A percentile compares a stretch with the other conserved stretches of the same genome.
Conservation (phyloP, 2,888 invertebrate genomes). For the Napeogenes sylphis region DNA sequence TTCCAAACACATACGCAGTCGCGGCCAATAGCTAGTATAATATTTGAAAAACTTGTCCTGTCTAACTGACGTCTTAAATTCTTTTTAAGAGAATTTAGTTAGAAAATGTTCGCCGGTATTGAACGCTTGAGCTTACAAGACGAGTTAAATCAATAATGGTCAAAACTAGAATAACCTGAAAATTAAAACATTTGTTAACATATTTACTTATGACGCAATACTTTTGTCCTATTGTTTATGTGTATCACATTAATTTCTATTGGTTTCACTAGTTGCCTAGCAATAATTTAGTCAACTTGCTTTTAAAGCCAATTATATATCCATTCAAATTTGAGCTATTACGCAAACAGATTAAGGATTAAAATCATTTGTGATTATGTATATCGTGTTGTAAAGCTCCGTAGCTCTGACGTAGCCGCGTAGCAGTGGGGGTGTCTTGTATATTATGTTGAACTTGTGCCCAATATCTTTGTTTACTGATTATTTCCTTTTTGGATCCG, state of each 20-base stretch:
- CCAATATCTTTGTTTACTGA: slow-evolving; percentile 6
- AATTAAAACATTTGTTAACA: no score
- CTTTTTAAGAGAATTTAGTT: no score
- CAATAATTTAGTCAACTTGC: slow-evolving; percentile 22
- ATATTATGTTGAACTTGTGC: slow-evolving; percentile 10
- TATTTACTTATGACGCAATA: no score
- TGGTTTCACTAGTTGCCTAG: slow-evolving; percentile 21
- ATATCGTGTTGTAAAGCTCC: neutral
- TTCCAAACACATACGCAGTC: no score
- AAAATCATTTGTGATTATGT: slow-evolving; percentile 11
- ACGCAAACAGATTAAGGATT: neutral
- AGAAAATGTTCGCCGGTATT: no score
- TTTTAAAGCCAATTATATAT: slow-evolving; percentile 1
- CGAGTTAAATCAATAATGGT: no score
- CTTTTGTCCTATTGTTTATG: neutral
- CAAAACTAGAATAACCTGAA: no score
- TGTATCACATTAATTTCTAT: neutral
- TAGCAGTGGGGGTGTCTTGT: slow-evolving; percentile 20
- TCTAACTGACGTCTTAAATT: no score
- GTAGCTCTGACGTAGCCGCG: slow-evolving; percentile 11
- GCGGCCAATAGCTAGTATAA: no score
- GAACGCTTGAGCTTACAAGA: no score
- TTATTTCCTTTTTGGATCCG: slow-evolving; percentile 1
- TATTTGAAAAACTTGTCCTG: no score
- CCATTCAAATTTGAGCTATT: slow-evolving; percentile 11